phyloP scores from a whole-genome alignment of 2,888 invertebrate species.

The Mimachlamys varia region DNA sequence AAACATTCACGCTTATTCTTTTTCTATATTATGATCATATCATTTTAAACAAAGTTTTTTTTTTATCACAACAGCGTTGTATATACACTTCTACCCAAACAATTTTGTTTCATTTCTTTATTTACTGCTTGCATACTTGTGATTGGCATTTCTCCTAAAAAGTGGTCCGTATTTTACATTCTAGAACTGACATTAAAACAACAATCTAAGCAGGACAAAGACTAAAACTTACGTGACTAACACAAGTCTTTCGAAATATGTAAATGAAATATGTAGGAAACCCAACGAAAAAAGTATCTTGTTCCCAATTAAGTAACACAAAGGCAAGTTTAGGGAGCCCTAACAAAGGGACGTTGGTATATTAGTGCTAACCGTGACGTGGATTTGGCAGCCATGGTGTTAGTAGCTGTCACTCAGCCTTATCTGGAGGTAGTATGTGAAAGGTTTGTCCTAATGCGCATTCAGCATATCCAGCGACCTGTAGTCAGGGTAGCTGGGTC shows the following conservation, averaged over 20 bases:
- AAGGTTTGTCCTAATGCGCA: slow-evolving; percentile 13
- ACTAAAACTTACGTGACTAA: not conserved
- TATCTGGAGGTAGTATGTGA: slow-evolving; percentile 13
- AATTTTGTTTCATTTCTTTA: too few species aligned
- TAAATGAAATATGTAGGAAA: not conserved
- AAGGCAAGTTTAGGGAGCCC: not conserved
- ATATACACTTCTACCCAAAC: too few species aligned
- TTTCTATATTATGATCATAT: too few species aligned
- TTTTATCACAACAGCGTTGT: too few species aligned
- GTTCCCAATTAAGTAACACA: slow-evolving; percentile 1
- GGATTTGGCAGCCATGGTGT: slow-evolving; percentile 11
- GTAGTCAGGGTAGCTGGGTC: not conserved
- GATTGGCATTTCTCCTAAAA: not conserved
- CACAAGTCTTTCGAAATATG: not conserved
- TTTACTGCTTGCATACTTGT: too few species aligned
- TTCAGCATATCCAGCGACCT: not conserved
- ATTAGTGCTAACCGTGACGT: slow-evolving; percentile 4
- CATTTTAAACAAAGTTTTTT: too few species aligned
- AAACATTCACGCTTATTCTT: too few species aligned
- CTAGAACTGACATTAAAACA: not conserved
- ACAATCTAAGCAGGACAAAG: not conserved
- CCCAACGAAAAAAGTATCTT: slow-evolving; percentile 12
- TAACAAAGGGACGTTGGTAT: not conserved
- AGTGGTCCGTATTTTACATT: not conserved
- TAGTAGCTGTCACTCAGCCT: slow-evolving; percentile 5